Conservation (phyloP, 1,140 invertebrate species). For the Trichonephila clavata region DNA sequence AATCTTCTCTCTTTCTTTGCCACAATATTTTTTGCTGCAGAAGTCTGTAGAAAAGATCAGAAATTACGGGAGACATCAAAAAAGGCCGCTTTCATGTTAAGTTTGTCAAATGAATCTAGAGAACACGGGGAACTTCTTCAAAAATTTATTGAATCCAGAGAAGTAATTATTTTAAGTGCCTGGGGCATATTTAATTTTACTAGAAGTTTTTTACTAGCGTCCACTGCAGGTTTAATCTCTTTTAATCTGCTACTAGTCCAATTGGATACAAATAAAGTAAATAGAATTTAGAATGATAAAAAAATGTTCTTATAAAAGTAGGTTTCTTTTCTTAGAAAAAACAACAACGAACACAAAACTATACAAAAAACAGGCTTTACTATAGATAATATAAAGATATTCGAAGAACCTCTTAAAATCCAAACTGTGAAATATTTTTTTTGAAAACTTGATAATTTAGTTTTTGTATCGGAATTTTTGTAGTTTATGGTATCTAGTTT, state of each 20-base stretch:
- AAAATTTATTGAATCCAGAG: background rate
- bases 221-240: background rate
- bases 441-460: too few species aligned
- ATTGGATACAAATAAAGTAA: background rate
- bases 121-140: background rate
- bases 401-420: too few species aligned
- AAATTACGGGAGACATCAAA: background rate
- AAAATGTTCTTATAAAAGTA: too few species aligned
- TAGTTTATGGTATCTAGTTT: too few species aligned
- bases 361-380: too few species aligned
- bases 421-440: too few species aligned
- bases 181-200: slow-evolving; percentile 20
- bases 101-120: background rate
- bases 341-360: too few species aligned
- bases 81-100: background rate
- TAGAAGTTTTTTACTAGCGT: background rate
- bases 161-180: slow-evolving; percentile 8
- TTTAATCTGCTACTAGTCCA: slow-evolving; percentile 27
- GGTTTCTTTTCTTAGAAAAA: too few species aligned
- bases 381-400: too few species aligned
- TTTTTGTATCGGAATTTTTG: too few species aligned
- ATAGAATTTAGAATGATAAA: too few species aligned
- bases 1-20: background rate
- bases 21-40: background rate
- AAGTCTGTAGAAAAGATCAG: background rate